phyloP scores from a whole-genome alignment of 64 coral and sea anemone genomes.

The Acropora tenuis region DNA sequence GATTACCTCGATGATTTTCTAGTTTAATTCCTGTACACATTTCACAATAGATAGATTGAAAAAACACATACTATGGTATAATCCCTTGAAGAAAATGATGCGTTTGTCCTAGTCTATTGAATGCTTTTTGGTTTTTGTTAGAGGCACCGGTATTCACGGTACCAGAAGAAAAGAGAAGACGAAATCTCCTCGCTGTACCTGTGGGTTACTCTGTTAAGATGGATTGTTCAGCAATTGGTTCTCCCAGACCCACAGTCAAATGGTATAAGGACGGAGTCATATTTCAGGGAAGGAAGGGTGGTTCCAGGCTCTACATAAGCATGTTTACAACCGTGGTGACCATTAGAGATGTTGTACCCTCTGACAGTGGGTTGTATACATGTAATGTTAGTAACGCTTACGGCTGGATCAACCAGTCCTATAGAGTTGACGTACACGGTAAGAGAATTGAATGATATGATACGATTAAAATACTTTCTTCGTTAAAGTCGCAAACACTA shows the following conservation, averaged over 20 bases:
- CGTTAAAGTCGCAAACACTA: too few species aligned
- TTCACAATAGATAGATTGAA: too few species aligned
- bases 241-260: conserved; percentile 58
- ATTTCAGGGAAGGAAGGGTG: conserved; percentile 34
- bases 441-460: background rate
- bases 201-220: conserved; percentile 70
- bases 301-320: background rate
- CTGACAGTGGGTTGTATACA: conserved; percentile 70
- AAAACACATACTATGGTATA: too few species aligned
- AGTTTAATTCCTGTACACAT: too few species aligned
- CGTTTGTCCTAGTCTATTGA: background rate
- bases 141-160: conserved; percentile 56
- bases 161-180: background rate
- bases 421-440: conserved; percentile 78
- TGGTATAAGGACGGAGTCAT: conserved; percentile 66
- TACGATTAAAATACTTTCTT: too few species aligned
- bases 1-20: too few species aligned
- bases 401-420: conserved; percentile 88
- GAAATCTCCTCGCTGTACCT: conserved; percentile 58
- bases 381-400: conserved; percentile 83
- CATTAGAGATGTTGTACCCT: conserved; percentile 49
- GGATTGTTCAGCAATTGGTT: conserved; percentile 73
- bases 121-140: conserved; percentile 5
- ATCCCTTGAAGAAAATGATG: too few species aligned
- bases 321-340: conserved; percentile 22